phyloP scores from a whole-genome alignment of 2,113 vertebrate species.

The Thamnaconus septentrionalis region DNA sequence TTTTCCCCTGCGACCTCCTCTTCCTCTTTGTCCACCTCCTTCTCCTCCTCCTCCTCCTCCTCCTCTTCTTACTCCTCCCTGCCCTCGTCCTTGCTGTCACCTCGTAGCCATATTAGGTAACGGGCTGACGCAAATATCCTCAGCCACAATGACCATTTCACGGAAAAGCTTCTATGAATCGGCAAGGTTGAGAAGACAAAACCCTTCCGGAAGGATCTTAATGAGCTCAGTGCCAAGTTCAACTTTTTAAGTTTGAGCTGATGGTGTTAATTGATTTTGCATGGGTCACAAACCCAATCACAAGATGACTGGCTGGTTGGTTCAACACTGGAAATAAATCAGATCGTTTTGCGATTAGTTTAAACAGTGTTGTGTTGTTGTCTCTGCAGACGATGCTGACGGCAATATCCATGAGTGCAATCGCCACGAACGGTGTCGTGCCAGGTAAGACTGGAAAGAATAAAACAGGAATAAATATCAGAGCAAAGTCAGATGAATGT shows the following conservation, averaged over 20 bases:
- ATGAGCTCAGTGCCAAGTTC: conserved; percentile 21
- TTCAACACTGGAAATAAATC: no score
- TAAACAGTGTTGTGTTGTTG: neutral
- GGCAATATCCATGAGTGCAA: conserved; percentile 97
- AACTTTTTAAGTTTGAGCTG: neutral
- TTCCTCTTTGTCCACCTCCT: no score
- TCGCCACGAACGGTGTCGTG: conserved; percentile 95
- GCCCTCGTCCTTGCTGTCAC: conserved; percentile 19
- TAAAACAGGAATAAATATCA: neutral
- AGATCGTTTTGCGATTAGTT: no score
- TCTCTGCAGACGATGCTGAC: conserved; percentile 89
- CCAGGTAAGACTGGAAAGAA: conserved; percentile 78
- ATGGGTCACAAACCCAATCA: no score
- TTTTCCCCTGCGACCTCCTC: neutral
- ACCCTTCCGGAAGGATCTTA: conserved; percentile 31
- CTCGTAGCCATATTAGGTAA: conserved; percentile 43
- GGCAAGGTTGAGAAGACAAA: conserved; percentile 32
- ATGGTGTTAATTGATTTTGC: no score
- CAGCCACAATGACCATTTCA: conserved; percentile 41
- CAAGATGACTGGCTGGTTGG: no score
- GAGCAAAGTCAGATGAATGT: neutral
- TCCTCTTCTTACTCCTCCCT: neutral
- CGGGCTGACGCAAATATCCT: conserved; percentile 39
- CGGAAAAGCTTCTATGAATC: conserved; percentile 45
- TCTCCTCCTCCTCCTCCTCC: no score